Evolutionary conservation across 2,113 vertebrate species (phyloP).

Genomic region (Charadrius vociferus): DNA sequence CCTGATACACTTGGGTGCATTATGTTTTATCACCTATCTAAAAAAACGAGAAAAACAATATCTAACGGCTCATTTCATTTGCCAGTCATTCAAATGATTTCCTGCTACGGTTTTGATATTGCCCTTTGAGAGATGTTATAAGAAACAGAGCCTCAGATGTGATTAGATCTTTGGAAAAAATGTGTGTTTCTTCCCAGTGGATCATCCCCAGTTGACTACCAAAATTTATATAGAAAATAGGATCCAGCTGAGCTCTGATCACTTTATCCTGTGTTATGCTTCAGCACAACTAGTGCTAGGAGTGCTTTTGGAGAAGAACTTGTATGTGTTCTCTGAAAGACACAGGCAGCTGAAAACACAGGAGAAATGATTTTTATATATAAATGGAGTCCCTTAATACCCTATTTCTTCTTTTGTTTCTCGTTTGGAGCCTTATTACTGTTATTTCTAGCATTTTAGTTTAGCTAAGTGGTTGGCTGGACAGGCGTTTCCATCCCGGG

Average conservation of each 20-base stretch:
- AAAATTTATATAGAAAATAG: constrained; percentile 52
- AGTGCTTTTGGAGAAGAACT: constrained; percentile 11
- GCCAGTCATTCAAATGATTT: constrained; percentile 13
- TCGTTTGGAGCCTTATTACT: neutral
- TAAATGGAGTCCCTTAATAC: neutral
- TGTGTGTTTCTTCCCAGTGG: constrained; percentile 10
- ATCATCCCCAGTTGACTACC: neutral
- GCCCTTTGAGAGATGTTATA: constrained; percentile 1
- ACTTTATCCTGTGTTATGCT: constrained; percentile 31
- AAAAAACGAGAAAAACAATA: neutral
- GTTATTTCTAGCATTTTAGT: neutral
- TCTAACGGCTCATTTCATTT: constrained; percentile 5
- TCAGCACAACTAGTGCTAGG: neutral
- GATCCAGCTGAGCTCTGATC: constrained; percentile 63
- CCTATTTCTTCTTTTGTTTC: neutral
- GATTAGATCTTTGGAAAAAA: constrained; percentile 51
- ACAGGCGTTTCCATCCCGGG: neutral
- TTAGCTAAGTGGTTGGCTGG: neutral
- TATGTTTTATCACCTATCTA: neutral
- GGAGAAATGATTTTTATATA: neutral
- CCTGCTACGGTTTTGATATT: constrained; percentile 22
- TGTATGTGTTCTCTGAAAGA: constrained; percentile 27
- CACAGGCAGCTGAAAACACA: constrained; percentile 20
- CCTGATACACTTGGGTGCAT: neutral
- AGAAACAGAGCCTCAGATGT: constrained; percentile 5